Percentiles rank a stretch among this genome's conserved stretches.
phyloP scores from a whole-genome alignment of 1,140 invertebrate species.

The Drosophila tristis region DNA sequence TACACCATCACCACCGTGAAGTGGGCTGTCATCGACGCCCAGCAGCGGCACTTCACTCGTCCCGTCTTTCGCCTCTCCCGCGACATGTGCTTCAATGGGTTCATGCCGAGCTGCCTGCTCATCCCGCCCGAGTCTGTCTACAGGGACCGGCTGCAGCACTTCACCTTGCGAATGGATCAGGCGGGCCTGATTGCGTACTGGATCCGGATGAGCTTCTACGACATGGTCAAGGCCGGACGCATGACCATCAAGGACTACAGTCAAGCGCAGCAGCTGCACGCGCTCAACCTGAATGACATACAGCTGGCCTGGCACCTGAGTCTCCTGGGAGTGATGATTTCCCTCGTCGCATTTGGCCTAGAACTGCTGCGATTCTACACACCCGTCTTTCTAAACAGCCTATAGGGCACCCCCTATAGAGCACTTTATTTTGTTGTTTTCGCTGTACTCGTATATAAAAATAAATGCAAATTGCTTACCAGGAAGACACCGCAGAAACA shows the following conservation, averaged over 20 bases:
- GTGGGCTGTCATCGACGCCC: conserved; percentile 42
- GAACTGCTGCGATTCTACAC: conserved; percentile 61
- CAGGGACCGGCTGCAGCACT: conserved; percentile 15
- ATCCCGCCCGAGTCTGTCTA: conserved; percentile 50
- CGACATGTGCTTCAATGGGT: conserved; percentile 26
- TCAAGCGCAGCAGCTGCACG: not conserved
- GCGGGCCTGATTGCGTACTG: conserved; percentile 39
- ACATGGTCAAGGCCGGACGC: conserved; percentile 51
- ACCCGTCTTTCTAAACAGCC: conserved; percentile 55
- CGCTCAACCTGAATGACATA: conserved; percentile 36
- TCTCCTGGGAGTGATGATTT: conserved; percentile 18
- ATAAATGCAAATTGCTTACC: conserved; percentile 73
- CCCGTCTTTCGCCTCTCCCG: conserved; percentile 50
- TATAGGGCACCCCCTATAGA: conserved; percentile 31
- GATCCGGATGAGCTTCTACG: conserved; percentile 50
- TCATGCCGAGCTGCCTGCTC: conserved; percentile 16
- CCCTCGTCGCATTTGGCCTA: conserved; percentile 33
- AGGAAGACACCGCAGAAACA: conserved; percentile 69
- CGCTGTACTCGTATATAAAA: conserved; percentile 44
- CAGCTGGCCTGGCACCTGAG: conserved; percentile 4
- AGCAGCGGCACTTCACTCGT: conserved; percentile 49
- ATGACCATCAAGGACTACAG: conserved; percentile 65
- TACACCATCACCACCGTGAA: conserved; percentile 52
- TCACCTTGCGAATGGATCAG: conserved; percentile 17
- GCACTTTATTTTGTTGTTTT: conserved; percentile 44